Evolutionary conservation across 2,888 invertebrate genomes (phyloP).

Genomic region (Ligdia adustata): DNA sequence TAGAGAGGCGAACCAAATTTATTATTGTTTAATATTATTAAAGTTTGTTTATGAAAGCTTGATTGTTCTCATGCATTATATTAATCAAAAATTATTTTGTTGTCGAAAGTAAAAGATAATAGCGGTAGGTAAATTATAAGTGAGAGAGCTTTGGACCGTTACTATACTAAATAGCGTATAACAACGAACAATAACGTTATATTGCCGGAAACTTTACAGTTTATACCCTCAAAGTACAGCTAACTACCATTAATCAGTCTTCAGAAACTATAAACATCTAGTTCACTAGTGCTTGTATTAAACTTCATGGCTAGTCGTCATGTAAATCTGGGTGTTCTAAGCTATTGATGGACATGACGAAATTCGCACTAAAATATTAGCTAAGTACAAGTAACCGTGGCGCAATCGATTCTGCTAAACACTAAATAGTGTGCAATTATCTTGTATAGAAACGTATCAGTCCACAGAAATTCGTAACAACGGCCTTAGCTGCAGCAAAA

Average conservation of each 20-base stretch:
- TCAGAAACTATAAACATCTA: constrained; percentile 33
- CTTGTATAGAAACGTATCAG: constrained; percentile 29
- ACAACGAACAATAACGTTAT: background rate
- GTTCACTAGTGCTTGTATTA: constrained; percentile 35
- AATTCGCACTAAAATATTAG: constrained; percentile 31
- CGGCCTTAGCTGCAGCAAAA: constrained; percentile 29
- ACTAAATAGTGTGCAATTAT: constrained; percentile 32
- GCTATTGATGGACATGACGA: constrained; percentile 27
- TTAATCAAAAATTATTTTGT: too few species aligned
- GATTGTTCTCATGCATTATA: too few species aligned
- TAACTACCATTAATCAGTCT: constrained; percentile 60
- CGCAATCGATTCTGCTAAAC: constrained; percentile 29
- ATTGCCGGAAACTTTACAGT: background rate
- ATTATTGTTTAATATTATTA: too few species aligned
- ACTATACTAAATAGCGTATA: too few species aligned
- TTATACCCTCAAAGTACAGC: constrained; percentile 6
- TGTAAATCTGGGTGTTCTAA: constrained; percentile 14
- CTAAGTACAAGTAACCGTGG: constrained; percentile 15
- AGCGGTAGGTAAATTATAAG: too few species aligned
- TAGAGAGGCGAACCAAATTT: too few species aligned
- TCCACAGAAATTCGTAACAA: constrained; percentile 34
- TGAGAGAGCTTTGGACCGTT: too few species aligned
- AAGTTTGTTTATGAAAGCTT: too few species aligned
- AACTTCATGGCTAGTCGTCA: constrained; percentile 18
- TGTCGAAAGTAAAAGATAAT: too few species aligned